Evolutionary conservation across 2,888 invertebrate species (phyloP), one percentile per base, ranked within the genome.

Genomic region (Ypsolopha sequella): DNA sequence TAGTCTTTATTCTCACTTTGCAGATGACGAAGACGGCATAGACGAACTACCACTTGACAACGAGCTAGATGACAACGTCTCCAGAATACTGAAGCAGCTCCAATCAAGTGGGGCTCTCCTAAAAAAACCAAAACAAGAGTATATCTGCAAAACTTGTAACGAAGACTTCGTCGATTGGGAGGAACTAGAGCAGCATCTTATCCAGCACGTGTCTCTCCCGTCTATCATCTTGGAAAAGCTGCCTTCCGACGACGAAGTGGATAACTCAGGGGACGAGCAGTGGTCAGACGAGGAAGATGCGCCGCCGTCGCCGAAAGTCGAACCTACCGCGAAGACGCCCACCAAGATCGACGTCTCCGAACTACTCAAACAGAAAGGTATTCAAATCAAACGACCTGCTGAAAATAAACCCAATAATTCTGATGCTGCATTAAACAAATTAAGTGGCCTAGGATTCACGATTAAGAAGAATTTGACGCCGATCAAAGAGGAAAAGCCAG

Each of bases 191-290:
- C 73, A 76, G 10, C 90, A 90, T 66, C 72, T 90, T 9, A 73
- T 88, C 36, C 78, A 81, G 51, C 90, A 90, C 77, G 87, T 90
- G 45, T 87, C 85, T 7, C 77, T 89, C 60, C 90, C 90, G 45
- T 72, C 68, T 1, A 73, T 90, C 52, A 67, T 81, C 44, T 58
- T 89, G 56, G 75, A 81, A 60, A 84, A 78, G 62, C 77, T 87
- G 67, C 85, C 86, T 56, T 88, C 89, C 66, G 75, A 89, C 86
- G 36, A 80, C 70, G 76, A 89, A 78, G 78, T 80, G 53, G 64
- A 63, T 43, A 70, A 65, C 7, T 81, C 80, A 7, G 82, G 73
- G 61, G 82, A 85, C 64, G 84, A 84, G 51, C 74, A 80, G 58
- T 86, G 81, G 81, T 76, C 81, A 0, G 87, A 86, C 52, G 84